Conservation (phyloP, 64 coral and sea anemone species). For the Anthopleura sola region DNA sequence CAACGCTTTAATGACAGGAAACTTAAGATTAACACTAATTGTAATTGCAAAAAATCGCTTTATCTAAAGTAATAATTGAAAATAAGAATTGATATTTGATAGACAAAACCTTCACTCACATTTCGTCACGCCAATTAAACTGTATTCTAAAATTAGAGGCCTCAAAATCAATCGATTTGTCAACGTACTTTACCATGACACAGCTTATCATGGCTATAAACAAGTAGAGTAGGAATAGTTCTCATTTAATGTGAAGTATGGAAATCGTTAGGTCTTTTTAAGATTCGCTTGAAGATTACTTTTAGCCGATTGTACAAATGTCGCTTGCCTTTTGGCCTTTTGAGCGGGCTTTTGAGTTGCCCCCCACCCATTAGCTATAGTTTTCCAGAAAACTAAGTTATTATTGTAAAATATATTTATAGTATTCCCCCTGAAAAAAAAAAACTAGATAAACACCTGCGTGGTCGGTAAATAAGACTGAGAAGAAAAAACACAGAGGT, state of each 20-base stretch:
- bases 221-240: neutral
- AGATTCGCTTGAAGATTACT: neutral
- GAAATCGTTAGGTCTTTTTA: neutral
- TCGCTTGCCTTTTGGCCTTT: neutral
- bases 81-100: neutral
- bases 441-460: neutral
- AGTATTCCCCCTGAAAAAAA: neutral
- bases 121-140: no score
- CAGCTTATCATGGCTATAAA: neutral
- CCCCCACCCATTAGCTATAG: neutral
- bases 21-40: neutral
- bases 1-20: no score
- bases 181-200: no score
- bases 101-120: neutral
- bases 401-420: neutral
- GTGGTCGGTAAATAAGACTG: neutral
- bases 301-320: neutral
- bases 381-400: neutral
- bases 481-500: neutral
- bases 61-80: neutral
- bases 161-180: neutral
- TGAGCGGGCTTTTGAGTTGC: no score
- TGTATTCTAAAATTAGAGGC: neutral
- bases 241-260: neutral
- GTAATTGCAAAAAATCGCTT: neutral